Evolutionary conservation across 2,113 vertebrate species (phyloP).

Genomic region (Redunca redunca): DNA sequence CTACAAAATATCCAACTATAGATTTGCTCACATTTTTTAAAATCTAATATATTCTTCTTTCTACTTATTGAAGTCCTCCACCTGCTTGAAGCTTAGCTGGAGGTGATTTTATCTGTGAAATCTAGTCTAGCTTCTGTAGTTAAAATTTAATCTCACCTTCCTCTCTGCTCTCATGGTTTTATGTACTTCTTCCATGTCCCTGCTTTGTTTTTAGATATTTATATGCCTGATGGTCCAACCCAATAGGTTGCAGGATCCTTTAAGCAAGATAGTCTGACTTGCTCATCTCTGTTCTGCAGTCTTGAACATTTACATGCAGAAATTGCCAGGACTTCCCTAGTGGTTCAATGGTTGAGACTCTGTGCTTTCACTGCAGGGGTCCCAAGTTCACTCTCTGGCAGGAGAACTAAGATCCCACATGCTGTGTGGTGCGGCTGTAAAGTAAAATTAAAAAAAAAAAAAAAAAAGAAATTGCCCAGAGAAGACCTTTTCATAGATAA

Average conservation of each 20-base stretch:
- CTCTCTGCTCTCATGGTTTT: neutral
- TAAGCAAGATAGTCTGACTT: neutral
- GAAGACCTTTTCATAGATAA: neutral
- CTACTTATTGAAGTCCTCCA: neutral
- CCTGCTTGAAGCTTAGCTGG: neutral
- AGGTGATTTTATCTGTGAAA: neutral
- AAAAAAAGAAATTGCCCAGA: neutral
- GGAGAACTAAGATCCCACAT: neutral
- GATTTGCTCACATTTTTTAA: neutral
- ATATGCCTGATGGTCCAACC: neutral
- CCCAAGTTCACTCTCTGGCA: neutral
- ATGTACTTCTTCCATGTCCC: neutral
- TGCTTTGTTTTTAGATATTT: neutral
- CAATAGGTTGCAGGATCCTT: neutral
- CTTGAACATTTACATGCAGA: neutral
- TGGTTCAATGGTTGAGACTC: neutral
- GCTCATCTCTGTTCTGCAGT: neutral
- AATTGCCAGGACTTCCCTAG: neutral
- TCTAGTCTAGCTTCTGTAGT: neutral
- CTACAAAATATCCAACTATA: neutral
- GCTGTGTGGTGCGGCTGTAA: neutral
- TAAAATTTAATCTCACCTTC: neutral
- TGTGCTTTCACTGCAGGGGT: neutral
- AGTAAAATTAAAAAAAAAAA: neutral
- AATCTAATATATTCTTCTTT: neutral